phyloP scores from a whole-genome alignment of 92 coral and sea anemone species.

The Epizoanthus scotinus region DNA sequence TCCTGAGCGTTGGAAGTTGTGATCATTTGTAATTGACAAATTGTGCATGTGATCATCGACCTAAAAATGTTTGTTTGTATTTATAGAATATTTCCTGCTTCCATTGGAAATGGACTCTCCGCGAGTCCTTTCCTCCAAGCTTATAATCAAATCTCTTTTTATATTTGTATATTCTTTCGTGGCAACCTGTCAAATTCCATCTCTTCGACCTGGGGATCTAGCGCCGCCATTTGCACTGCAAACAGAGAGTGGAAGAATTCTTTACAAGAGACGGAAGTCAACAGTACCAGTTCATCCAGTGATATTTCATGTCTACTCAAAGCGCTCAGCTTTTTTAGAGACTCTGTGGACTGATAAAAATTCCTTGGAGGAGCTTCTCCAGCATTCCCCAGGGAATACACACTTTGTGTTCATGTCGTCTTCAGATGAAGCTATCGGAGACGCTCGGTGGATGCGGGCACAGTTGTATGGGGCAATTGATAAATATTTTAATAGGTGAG shows the following conservation, averaged over 20 bases:
- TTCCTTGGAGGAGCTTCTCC: constrained; percentile 67
- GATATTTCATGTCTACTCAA: constrained; percentile 80
- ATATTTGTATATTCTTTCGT: neutral
- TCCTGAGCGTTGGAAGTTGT: constrained; percentile 23
- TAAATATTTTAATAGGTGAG: constrained; percentile 61
- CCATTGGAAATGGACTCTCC: constrained; percentile 24
- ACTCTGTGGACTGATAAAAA: constrained; percentile 86
- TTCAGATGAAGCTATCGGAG: constrained; percentile 68
- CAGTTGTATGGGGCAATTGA: constrained; percentile 65
- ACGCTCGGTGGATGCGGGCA: constrained; percentile 73
- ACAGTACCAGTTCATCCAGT: constrained; percentile 75
- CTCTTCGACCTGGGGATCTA: constrained; percentile 70
- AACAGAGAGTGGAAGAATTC: constrained; percentile 84
- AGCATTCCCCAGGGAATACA: constrained; percentile 81
- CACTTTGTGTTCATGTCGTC: constrained; percentile 85
- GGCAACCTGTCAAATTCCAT: constrained; percentile 62
- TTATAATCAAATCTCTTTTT: neutral
- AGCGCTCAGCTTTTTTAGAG: constrained; percentile 87
- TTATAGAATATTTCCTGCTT: constrained; percentile 12
- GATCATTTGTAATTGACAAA: no score
- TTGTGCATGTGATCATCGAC: constrained; percentile 48
- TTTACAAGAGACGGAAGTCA: constrained; percentile 64
- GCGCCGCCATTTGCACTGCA: constrained; percentile 96
- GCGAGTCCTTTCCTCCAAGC: neutral
- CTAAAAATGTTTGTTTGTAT: constrained; percentile 46